Evolutionary conservation across 1,140 invertebrate species (phyloP).

Genomic region (Drosophila prosaltans): DNA sequence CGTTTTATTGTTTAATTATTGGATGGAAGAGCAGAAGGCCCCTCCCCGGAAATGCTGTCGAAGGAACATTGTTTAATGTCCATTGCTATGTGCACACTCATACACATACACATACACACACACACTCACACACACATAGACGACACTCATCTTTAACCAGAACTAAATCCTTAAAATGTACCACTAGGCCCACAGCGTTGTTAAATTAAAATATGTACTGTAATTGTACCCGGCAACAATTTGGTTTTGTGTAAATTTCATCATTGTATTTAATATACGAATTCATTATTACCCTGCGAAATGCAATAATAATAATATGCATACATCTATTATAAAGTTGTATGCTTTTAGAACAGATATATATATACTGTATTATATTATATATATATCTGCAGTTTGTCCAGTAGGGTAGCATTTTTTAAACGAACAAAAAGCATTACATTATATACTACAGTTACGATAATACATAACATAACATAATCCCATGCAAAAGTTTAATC

Average conservation of each 20-base stretch:
- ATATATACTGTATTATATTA: neutral
- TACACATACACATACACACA: neutral
- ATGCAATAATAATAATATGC: slow-evolving; percentile 8
- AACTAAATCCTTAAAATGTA: slow-evolving; percentile 7
- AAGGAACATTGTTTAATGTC: slow-evolving; percentile 2
- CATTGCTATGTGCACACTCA: neutral
- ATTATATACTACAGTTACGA: slow-evolving; percentile 9
- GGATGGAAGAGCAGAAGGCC: neutral
- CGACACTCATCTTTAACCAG: neutral
- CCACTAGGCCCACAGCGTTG: neutral
- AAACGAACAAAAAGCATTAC: slow-evolving; percentile 8
- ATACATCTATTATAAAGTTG: neutral
- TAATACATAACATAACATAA: neutral
- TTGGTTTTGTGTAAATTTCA: slow-evolving; percentile 7
- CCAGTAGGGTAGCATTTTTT: slow-evolving; percentile 12
- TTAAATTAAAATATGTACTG: slow-evolving; percentile 6
- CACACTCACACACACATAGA: neutral
- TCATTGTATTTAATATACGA: slow-evolving; percentile 10
- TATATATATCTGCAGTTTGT: slow-evolving; percentile 1
- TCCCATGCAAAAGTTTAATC: slow-evolving; percentile 8
- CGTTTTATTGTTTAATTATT: slow-evolving; percentile 8
- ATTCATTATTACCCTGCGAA: slow-evolving; percentile 3
- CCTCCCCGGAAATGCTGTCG: neutral
- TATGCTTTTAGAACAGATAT: slow-evolving; percentile 4
- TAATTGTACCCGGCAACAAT: neutral